Conservation (phyloP, 1,140 invertebrate genomes). For the Papilio machaon region DNA sequence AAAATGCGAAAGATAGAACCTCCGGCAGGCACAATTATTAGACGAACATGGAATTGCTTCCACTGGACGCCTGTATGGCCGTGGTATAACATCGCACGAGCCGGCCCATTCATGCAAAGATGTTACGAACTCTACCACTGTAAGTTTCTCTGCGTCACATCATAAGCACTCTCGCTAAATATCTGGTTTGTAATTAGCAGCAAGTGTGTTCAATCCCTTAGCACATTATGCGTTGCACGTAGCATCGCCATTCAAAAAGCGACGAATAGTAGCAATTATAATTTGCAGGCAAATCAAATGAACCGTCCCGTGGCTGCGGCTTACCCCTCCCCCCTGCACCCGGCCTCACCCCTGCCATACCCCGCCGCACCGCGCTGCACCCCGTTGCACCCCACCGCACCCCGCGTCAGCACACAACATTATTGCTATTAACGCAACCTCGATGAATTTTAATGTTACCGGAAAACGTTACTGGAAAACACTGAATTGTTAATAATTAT, state of each 20-base stretch:
- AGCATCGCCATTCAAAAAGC: constrained; percentile 58
- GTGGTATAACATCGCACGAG: no score
- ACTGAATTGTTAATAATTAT: not conserved
- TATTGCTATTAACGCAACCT: constrained; percentile 37
- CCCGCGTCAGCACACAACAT: constrained; percentile 16
- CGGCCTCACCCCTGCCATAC: no score
- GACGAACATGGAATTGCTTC: no score
- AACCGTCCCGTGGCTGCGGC: constrained; percentile 45
- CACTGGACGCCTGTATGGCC: no score
- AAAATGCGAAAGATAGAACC: no score
- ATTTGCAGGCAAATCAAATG: constrained; percentile 61
- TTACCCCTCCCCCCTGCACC: not conserved
- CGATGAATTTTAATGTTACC: constrained; percentile 32
- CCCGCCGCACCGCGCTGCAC: no score
- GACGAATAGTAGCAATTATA: constrained; percentile 60
- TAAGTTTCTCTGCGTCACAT: not conserved
- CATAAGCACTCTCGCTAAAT: not conserved
- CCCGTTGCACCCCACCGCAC: not conserved
- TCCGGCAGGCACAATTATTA: no score
- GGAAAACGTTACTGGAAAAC: constrained; percentile 11
- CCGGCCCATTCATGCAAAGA: no score
- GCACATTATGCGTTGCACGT: constrained; percentile 51
- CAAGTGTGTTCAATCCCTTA: constrained; percentile 26
- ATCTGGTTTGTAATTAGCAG: not conserved
- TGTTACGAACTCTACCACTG: no score